phyloP scores from a whole-genome alignment of 2,113 vertebrate genomes.

The Megatriorchis doriae region DNA sequence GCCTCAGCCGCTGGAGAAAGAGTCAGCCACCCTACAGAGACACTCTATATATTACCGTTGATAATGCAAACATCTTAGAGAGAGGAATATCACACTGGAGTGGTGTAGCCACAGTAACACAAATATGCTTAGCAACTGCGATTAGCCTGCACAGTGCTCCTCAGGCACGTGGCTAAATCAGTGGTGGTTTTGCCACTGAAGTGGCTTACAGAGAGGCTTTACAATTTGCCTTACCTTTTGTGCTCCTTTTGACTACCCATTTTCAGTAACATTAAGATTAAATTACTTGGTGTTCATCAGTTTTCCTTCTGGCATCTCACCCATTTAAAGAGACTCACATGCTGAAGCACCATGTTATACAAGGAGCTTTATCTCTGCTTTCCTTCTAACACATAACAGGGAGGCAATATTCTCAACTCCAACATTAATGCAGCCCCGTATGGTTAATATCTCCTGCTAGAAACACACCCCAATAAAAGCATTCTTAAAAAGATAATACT shows the following conservation, averaged over 20 bases:
- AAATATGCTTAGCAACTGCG: neutral
- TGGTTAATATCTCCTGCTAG: neutral
- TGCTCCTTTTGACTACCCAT: neutral
- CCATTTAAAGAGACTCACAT: neutral
- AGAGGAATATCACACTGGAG: neutral
- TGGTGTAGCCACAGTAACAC: neutral
- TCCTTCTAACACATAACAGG: neutral
- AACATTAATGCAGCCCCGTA: neutral
- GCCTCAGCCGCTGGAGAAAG: neutral
- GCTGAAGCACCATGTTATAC: neutral
- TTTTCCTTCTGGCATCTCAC: neutral
- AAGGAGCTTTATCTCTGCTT: neutral
- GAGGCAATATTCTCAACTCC: neutral
- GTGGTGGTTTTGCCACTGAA: neutral
- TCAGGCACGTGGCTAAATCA: neutral
- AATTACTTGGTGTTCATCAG: neutral
- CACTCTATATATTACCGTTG: neutral
- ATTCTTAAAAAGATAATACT: neutral
- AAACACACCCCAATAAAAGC: neutral
- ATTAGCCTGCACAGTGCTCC: neutral
- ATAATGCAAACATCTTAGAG: neutral
- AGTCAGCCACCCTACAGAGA: neutral
- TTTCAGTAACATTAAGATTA: neutral
- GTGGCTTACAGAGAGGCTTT: neutral
- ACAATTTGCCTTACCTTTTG: neutral